Base-by-base conservation (phyloP, 2,797 vertebrate species). In the Salarias fasciatus region DNA sequence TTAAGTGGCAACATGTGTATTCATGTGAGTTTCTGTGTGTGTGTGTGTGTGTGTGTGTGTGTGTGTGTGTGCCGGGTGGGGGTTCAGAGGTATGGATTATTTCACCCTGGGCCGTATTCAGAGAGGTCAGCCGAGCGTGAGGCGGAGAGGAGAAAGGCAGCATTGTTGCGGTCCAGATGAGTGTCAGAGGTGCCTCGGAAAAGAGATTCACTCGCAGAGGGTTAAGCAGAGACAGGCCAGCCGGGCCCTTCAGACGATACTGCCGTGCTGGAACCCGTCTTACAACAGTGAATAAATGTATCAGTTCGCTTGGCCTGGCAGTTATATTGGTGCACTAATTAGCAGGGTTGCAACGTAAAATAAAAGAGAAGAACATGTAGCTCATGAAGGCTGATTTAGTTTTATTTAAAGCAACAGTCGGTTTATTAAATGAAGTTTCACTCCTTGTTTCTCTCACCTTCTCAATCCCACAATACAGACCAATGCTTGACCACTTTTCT, bases 91-190 rank as follows among this genome's bases (percentile, higher is more conserved):
- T 87, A 80, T 88, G 84, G 85, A 89, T 92, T 84, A 85, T 88
- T 83, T 84, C 67, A 6, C 75, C 55, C 83, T 65, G 78, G 81
- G 77, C 83, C 48, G 80, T 73, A 90, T 94, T 90, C 82, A 92
- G 83, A 83, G 76, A 78, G 69, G 41, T 50, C 90, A 90, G 85
- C 51, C 64, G 75, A 85, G 89, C 70, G 54, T 81, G 84, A 91
- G 85, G 86, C 67, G 4, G 72, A 63, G 71, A 90, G 78, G 85
- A 94, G 88, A 93, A 93, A 89, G 86, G 81, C 56, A 53, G 55
- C 90, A 91, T 92, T 89, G 88, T 90, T 90, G 77, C 61, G 67
- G 77, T 85, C 79, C 79, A 86, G 79, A 90, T 52, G 76, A 84
- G 76, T 88, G 82, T 87, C 79, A 72, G 62, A 83, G 77, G 64